Evolutionary conservation across 2,888 invertebrate species (phyloP), one percentile per base, ranked within the genome.

Genomic region (Clistopyga incitator): DNA sequence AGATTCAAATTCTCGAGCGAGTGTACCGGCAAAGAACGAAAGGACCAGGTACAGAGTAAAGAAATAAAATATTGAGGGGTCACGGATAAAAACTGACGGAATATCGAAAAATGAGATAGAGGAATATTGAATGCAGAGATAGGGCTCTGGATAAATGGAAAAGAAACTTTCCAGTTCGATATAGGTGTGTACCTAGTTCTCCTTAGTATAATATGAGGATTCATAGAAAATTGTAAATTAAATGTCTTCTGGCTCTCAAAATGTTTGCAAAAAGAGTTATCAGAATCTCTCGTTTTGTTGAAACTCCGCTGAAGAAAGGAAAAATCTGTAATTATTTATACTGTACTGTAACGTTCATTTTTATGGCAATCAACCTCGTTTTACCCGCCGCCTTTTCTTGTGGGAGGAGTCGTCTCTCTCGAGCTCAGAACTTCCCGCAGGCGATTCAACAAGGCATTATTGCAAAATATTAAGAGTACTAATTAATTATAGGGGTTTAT

Each of bases 101-200:
- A 64, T 64, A 64, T 64, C 38, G 64, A 64, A 64, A 42, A 64
- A 38, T 42, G 64, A 64, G 61, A 42, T 42, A 64, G 8, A 18
- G 18, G 64, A 38, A 64, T 20, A 64, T 42, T 20, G 11, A 42
- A 42, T 42, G 1, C 64, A 64, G 13, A 34, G 11, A 13, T 64
- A 42, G 64, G 64, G 42, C 3, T 10, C 34, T 64, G 20, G 38
- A 64, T 61, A 61, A 61, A 61, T 13, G 59, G 18, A 38, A 61
- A 61, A 61, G 61, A 38, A 64, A 64, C 10, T 38, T 20, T 38
- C 20, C 38, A 20, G 42, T 64, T 64, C 38, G 38, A 20, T 42
- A 38, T 11, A 38, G 38, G 2, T 42, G 64, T 38, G 20, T 59
- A 38, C 20, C 20, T 20, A 38, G 34, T 34, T 61, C 6, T 34